Conservation (phyloP, 2,797 vertebrate species). For the Paratrypauchen microcephalus region DNA sequence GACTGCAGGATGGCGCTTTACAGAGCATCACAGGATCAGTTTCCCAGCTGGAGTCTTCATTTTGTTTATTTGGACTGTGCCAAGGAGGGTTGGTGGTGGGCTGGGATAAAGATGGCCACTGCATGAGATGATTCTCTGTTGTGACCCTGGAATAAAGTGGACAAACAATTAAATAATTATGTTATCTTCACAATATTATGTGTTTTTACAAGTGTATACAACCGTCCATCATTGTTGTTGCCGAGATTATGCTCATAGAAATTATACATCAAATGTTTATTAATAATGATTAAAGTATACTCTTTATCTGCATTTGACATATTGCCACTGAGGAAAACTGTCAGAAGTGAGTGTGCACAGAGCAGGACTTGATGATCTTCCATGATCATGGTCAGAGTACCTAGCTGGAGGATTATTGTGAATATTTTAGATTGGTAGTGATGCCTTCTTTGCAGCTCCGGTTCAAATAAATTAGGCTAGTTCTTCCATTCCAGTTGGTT, state of each 20-base stretch:
- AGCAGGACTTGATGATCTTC: not conserved
- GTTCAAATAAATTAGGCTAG: not conserved
- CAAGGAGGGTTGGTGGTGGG: not conserved
- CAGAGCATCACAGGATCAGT: constrained; percentile 42
- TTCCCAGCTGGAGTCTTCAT: constrained; percentile 29
- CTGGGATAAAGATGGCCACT: not conserved
- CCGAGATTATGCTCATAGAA: no score
- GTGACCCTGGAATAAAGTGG: not conserved
- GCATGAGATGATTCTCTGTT: not conserved
- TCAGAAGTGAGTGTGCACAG: not conserved
- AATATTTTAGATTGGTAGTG: not conserved
- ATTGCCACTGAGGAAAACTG: not conserved
- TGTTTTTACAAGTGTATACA: not conserved
- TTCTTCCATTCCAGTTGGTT: not conserved
- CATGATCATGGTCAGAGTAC: no score
- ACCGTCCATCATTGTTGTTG: no score
- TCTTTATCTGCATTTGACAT: not conserved
- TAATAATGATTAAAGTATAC: not conserved
- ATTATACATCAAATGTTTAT: not conserved
- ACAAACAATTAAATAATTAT: not conserved
- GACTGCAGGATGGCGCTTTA: constrained; percentile 28
- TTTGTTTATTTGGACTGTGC: constrained; percentile 23
- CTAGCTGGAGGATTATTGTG: no score
- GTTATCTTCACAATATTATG: not conserved
- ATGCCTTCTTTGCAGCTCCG: not conserved